Evolutionary conservation across 2,113 vertebrate species (phyloP).

Genomic region (Halichoeres trimaculatus): DNA sequence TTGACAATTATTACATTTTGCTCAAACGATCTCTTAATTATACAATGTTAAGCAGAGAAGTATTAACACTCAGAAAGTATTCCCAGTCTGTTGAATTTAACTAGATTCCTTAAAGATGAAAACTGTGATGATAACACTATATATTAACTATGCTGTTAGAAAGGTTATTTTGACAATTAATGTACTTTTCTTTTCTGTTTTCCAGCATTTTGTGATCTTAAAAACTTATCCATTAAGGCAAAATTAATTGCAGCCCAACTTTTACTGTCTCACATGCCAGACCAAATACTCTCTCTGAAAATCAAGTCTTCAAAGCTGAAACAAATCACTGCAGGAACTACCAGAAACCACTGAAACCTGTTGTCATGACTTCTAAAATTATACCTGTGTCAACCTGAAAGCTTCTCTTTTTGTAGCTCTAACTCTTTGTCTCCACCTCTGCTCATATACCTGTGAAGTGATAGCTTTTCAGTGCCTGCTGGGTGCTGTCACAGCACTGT

Average conservation of each 20-base stretch:
- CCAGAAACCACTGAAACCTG: not conserved
- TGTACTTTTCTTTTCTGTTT: not conserved
- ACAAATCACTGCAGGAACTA: not conserved
- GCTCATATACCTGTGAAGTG: constrained; percentile 46
- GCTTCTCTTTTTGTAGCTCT: constrained; percentile 4
- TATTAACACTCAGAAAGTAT: no score
- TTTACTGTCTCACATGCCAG: not conserved
- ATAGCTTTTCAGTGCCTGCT: constrained; percentile 51
- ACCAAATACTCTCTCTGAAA: not conserved
- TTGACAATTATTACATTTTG: no score
- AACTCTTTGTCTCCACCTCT: constrained; percentile 22
- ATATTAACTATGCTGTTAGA: no score
- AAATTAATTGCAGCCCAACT: not conserved
- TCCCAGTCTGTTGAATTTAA: no score
- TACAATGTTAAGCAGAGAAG: no score
- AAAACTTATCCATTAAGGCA: not conserved
- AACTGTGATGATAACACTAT: no score
- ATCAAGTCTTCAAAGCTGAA: not conserved
- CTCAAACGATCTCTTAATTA: no score
- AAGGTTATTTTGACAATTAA: no score
- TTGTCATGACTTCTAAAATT: constrained; percentile 1
- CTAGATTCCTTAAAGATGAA: no score
- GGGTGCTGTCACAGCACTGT: constrained; percentile 63
- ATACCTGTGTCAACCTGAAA: constrained; percentile 28
- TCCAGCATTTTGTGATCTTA: not conserved